A percentile compares a stretch with the other conserved stretches of the same genome.
phyloP scores from a whole-genome alignment of 2,113 vertebrate genomes.

The Condylura cristata region DNA sequence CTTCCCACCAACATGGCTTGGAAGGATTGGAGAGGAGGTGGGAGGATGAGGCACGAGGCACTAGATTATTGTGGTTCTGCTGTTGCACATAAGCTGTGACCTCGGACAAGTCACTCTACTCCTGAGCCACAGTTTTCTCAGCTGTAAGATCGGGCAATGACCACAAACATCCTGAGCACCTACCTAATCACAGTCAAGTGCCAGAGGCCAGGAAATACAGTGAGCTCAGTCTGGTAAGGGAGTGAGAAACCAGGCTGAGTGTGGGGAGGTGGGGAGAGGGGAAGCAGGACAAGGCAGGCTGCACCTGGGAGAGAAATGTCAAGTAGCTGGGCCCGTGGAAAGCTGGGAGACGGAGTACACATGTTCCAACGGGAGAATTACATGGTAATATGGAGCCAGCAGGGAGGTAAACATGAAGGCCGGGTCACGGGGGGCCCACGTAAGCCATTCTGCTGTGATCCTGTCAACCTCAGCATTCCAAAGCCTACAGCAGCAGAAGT shows the following conservation, averaged over 20 bases:
- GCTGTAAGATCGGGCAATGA: neutral
- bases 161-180: neutral
- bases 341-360: neutral
- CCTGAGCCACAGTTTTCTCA: neutral
- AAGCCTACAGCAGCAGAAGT: neutral
- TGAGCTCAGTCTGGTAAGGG: neutral
- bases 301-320: neutral
- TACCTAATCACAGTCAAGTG: neutral
- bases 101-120: neutral
- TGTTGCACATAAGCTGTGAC: neutral
- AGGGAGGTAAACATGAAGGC: neutral
- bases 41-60: too few relatives aligned
- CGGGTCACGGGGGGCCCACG: neutral
- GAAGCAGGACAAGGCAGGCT: neutral
- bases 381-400: neutral
- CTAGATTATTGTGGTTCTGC: neutral
- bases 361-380: neutral
- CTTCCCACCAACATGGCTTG: neutral
- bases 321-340: neutral
- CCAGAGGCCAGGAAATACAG: neutral
- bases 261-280: neutral
- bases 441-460: neutral
- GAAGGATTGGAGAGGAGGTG: neutral
- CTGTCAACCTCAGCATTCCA: neutral
- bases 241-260: neutral